Conservation (phyloP, 1,140 invertebrate genomes). For the Maconellicoccus hirsutus region DNA sequence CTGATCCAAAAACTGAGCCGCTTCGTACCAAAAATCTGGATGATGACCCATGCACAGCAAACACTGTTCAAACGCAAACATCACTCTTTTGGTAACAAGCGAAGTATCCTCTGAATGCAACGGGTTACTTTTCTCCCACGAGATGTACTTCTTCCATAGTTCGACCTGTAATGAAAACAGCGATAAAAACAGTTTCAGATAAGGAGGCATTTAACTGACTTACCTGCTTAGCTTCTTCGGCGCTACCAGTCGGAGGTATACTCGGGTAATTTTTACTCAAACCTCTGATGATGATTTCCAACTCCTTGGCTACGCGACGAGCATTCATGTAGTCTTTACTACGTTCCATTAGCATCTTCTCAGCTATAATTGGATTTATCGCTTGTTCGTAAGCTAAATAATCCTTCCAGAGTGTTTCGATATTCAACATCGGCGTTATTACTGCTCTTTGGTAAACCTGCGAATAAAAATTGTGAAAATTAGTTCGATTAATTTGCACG, state of each 20-base stretch:
- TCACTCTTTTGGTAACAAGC: constrained; percentile 81
- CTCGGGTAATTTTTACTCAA: constrained; percentile 89
- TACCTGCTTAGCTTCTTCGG: constrained; percentile 90
- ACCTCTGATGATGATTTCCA: constrained; percentile 88
- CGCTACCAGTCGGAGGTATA: constrained; percentile 77
- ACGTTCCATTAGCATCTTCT: constrained; percentile 82
- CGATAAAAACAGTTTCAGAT: constrained; percentile 10
- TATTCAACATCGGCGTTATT: constrained; percentile 93
- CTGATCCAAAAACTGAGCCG: constrained; percentile 87
- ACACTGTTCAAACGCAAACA: constrained; percentile 98
- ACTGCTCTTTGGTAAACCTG: constrained; percentile 88
- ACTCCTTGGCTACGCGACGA: constrained; percentile 86
- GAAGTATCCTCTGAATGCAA: constrained; percentile 89
- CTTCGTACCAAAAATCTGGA: constrained; percentile 98
- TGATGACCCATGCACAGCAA: constrained; percentile 92
- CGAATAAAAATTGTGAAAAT: constrained; percentile 28
- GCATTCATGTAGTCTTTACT: constrained; percentile 97
- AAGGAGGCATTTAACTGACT: not conserved
- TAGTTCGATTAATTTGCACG: not conserved
- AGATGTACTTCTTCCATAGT: constrained; percentile 98
- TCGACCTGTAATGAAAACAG: constrained; percentile 61
- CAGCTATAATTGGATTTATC: constrained; percentile 94
- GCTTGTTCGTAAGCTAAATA: constrained; percentile 89
- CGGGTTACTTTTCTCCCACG: constrained; percentile 95
- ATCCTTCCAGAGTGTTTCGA: constrained; percentile 91